A percentile compares a stretch with the other conserved stretches of the same genome.
These are phyloP conservation scores for Psilopogon haemacephalus DNA, from an alignment of 2,113 vertebrate genomes.

Conservation along the genomic window DNA sequence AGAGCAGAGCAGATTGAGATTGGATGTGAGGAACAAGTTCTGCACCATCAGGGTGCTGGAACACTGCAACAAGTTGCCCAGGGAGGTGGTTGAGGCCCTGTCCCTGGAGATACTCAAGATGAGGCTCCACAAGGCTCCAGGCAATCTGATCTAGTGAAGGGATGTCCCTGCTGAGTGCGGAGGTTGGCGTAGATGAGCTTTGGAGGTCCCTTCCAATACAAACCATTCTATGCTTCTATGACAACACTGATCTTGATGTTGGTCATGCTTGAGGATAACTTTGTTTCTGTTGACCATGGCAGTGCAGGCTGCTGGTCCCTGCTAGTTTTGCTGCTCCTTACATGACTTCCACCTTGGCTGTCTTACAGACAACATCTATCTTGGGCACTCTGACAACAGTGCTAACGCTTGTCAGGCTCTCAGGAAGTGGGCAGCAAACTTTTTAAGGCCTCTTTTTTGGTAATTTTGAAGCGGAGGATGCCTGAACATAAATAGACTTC, in stretches of 20 bases:
- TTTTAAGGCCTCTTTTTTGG: constrained; percentile 21
- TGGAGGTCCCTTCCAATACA: too few relatives aligned
- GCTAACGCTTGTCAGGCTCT: not conserved
- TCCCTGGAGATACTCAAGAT: too few relatives aligned
- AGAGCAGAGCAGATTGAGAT: too few relatives aligned
- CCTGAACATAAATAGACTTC: constrained; percentile 6
- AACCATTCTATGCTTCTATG: too few relatives aligned
- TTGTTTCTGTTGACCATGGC: not conserved
- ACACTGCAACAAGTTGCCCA: too few relatives aligned
- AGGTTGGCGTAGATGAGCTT: too few relatives aligned
- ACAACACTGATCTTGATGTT: not conserved
- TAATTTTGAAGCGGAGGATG: not conserved
- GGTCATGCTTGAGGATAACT: not conserved
- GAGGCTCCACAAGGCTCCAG: too few relatives aligned
- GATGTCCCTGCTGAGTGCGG: too few relatives aligned
- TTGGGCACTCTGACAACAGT: not conserved
- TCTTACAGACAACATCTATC: not conserved
- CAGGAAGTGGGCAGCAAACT: not conserved
- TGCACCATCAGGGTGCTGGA: too few relatives aligned
- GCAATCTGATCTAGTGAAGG: too few relatives aligned
- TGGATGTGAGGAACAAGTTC: too few relatives aligned
- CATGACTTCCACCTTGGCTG: not conserved
- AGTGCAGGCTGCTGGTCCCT: not conserved
- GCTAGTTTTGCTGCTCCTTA: not conserved
- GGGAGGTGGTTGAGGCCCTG: too few relatives aligned